These are phyloP conservation scores for Glossosoma conforme DNA, from an alignment of 1,140 invertebrate genomes.

Conservation along the genomic window DNA sequence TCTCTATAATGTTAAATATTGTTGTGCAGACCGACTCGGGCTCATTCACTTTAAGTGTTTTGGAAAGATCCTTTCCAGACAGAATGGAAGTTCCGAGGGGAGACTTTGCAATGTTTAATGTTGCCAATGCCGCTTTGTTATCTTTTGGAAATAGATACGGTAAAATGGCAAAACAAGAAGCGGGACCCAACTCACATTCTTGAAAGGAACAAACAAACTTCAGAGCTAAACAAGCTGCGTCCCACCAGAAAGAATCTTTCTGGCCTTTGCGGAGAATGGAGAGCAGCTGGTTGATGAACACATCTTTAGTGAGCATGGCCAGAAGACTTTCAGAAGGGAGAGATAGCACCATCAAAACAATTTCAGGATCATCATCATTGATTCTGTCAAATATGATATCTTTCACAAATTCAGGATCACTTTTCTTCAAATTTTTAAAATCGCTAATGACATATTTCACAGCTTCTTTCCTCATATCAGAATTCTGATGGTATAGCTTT, in stretches of 20 bases:
- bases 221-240: constrained; percentile 38
- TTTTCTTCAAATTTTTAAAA: constrained; percentile 45
- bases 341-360: constrained; percentile 50
- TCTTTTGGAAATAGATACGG: constrained; percentile 56
- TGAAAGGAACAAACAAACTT: constrained; percentile 42
- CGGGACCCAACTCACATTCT: constrained; percentile 38
- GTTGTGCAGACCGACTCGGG: constrained; percentile 36
- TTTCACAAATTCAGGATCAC: constrained; percentile 51
- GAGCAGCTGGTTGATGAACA: constrained; percentile 35
- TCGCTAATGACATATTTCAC: constrained; percentile 54
- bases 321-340: constrained; percentile 40
- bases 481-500: constrained; percentile 60
- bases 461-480: constrained; percentile 56
- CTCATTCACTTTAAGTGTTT: constrained; percentile 37
- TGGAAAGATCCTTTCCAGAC: constrained; percentile 35
- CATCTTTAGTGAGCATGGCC: constrained; percentile 38
- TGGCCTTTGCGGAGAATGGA: constrained; percentile 34
- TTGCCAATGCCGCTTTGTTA: constrained; percentile 43
- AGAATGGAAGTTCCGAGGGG: constrained; percentile 46
- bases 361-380: constrained; percentile 52
- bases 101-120: constrained; percentile 49
- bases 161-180: constrained; percentile 47
- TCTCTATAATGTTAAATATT: constrained; percentile 33
- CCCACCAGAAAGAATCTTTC: constrained; percentile 37
- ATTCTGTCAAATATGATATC: constrained; percentile 54